Percentiles rank a stretch among this genome's conserved stretches.
Evolutionary conservation across 2,797 vertebrate species (phyloP).

Genomic region (Corythornis leucogaster): DNA sequence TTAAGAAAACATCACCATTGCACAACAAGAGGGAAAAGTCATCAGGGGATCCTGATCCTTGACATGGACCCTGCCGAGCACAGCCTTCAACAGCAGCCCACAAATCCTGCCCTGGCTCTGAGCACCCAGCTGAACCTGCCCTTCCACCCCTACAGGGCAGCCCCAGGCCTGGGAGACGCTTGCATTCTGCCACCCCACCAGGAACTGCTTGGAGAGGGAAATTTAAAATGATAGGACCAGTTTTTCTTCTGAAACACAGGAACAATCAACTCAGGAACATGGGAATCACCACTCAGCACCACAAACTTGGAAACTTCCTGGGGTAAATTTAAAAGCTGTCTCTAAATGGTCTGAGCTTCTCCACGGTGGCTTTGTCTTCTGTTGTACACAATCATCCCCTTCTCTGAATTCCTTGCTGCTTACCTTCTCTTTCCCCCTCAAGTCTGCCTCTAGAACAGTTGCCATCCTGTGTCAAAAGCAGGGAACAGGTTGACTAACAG

Average conservation of each 20-base stretch:
- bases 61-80: too few species aligned
- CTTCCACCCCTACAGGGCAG: accelerated
- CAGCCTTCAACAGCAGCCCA: neutral
- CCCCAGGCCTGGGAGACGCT: neutral
- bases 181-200: neutral
- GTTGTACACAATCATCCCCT: neutral
- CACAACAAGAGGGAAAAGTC: neutral
- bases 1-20: neutral
- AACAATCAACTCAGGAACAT: neutral
- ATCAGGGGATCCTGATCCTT: neutral
- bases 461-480: neutral
- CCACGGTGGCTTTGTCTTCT: neutral
- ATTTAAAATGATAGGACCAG: accelerated
- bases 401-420: neutral
- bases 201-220: neutral
- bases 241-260: neutral
- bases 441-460: neutral
- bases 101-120: accelerated
- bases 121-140: neutral
- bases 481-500: slow-evolving; percentile 24
- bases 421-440: neutral
- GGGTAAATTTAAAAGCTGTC: neutral
- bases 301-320: neutral
- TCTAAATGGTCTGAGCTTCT: neutral
- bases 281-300: neutral